A percentile compares a stretch with the other conserved stretches of the same genome.
phyloP scores from a whole-genome alignment of 2,113 vertebrate species.

The Chionomys nivalis region DNA sequence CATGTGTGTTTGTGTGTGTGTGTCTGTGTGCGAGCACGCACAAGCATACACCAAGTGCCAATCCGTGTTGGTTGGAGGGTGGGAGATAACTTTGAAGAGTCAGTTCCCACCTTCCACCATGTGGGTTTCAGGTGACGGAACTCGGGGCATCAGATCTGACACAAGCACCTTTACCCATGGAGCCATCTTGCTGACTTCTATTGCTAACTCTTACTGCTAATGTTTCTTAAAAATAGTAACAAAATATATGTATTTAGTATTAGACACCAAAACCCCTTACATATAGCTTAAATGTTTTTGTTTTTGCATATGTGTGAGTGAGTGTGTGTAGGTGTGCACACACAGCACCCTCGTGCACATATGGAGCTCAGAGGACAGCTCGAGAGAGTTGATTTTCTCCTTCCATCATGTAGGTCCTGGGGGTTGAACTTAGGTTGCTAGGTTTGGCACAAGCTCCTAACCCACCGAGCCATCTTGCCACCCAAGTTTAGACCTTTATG shows the following conservation, averaged over 20 bases:
- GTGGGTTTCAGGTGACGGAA: too few species aligned
- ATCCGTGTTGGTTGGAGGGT: neutral
- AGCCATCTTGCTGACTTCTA: neutral
- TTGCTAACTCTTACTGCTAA: neutral
- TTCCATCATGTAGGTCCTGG: neutral
- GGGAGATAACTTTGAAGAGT: neutral
- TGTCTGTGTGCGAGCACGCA: fast-evolving
- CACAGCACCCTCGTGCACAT: neutral
- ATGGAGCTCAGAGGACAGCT: neutral
- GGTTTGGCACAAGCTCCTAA: neutral
- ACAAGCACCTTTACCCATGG: neutral
- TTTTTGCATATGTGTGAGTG: neutral
- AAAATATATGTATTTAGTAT: neutral
- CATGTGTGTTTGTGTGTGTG: too few species aligned
- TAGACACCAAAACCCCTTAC: neutral
- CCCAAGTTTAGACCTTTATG: neutral
- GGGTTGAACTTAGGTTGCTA: neutral
- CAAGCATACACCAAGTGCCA: neutral
- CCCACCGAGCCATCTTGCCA: too few species aligned
- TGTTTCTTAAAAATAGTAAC: neutral
- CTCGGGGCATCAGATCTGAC: too few species aligned
- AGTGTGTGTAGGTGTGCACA: neutral
- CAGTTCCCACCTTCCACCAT: too few species aligned
- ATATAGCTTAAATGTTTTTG: neutral
- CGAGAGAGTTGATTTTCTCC: neutral